phyloP scores from a whole-genome alignment of 2,113 vertebrate species.

The Oreochromis tanganicae region DNA sequence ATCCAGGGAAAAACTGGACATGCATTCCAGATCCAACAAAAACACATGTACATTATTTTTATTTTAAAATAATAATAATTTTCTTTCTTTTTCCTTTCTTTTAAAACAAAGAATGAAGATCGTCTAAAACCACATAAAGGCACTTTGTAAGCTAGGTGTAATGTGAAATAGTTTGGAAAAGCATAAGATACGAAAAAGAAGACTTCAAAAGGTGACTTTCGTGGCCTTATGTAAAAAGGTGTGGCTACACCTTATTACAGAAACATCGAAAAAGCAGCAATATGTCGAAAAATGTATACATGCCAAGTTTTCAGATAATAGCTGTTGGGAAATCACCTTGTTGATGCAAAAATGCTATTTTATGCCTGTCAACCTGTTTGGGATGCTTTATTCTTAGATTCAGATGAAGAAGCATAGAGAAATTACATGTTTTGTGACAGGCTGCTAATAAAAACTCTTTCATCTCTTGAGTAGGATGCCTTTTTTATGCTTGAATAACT shows the following conservation, averaged over 20 bases:
- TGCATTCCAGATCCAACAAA: neutral
- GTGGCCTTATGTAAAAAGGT: neutral
- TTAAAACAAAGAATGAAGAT: neutral
- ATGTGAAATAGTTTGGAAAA: neutral
- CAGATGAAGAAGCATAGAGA: rapidly evolving
- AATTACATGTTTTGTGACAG: neutral
- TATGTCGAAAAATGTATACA: neutral
- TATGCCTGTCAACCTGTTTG: neutral
- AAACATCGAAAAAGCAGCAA: neutral
- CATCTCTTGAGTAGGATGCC: neutral
- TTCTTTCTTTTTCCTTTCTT: neutral
- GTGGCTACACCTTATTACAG: neutral
- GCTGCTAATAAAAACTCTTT: neutral
- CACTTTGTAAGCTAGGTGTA: neutral
- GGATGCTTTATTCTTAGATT: neutral
- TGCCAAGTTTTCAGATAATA: neutral
- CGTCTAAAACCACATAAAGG: rapidly evolving
- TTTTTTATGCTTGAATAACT: neutral
- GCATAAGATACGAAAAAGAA: neutral
- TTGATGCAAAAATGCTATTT: neutral
- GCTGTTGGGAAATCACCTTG: neutral
- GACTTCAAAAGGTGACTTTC: neutral
- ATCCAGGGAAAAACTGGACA: neutral
- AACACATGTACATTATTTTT: neutral
- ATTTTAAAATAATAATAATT: neutral